These are phyloP conservation scores for Ormyrus rosae DNA, from an alignment of 2,888 invertebrate species.

Conservation along the genomic window DNA sequence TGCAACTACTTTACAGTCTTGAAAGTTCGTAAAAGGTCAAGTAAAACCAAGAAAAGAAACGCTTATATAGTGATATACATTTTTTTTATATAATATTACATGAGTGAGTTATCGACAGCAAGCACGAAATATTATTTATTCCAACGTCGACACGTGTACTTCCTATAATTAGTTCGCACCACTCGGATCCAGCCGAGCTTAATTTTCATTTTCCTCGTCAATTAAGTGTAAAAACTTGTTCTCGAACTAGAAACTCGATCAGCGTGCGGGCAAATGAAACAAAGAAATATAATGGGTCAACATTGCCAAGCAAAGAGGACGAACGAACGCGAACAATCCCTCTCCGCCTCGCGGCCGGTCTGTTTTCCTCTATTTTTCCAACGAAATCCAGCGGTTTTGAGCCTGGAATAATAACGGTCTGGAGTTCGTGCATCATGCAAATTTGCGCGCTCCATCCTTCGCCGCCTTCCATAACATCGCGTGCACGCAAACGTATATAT, in stretches of 20 bases:
- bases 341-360: background rate
- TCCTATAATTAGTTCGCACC: too few relatives aligned
- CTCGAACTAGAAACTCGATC: background rate
- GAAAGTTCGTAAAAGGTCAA: too few relatives aligned
- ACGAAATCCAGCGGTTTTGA: background rate
- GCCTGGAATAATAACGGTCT: conserved; percentile 12
- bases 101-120: too few relatives aligned
- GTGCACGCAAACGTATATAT: background rate
- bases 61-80: too few relatives aligned
- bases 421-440: conserved; percentile 2
- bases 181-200: too few relatives aligned
- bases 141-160: too few relatives aligned
- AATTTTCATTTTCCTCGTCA: background rate
- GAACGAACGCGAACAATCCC: background rate
- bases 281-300: background rate
- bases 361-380: background rate
- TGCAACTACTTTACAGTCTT: too few relatives aligned
- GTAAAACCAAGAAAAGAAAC: too few relatives aligned
- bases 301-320: background rate
- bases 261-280: background rate
- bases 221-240: background rate
- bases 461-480: background rate
- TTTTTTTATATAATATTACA: too few relatives aligned
- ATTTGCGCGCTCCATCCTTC: conserved; percentile 5
- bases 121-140: too few relatives aligned